phyloP scores from a whole-genome alignment of 2,113 vertebrate species.

The Oreamnos americanus region DNA sequence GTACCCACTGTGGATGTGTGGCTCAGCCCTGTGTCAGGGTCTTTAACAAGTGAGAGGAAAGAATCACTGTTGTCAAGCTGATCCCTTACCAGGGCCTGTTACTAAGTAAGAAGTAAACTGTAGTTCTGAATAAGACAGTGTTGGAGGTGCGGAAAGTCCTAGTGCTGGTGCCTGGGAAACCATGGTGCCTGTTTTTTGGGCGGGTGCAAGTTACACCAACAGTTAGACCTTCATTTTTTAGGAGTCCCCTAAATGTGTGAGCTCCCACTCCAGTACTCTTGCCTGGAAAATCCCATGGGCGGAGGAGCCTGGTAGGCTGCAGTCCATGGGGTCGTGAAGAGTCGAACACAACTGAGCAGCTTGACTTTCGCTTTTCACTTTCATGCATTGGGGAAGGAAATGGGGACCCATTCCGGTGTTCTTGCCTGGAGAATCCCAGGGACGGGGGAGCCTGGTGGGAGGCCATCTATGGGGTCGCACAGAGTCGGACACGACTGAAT shows the following conservation, averaged over 20 bases:
- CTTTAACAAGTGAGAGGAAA: neutral
- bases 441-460: rapidly evolving
- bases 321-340: too few relatives aligned
- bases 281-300: too few relatives aligned
- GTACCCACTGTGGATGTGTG: neutral
- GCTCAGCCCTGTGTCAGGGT: neutral
- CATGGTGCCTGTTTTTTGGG: neutral
- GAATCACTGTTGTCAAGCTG: neutral
- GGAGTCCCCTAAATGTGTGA: neutral
- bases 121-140: neutral
- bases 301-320: too few relatives aligned
- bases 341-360: rapidly evolving
- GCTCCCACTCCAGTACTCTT: too few relatives aligned
- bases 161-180: neutral
- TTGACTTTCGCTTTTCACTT: too few relatives aligned
- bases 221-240: neutral
- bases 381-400: too few relatives aligned
- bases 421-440: too few relatives aligned
- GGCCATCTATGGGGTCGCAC: too few relatives aligned
- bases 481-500: too few relatives aligned
- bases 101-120: neutral
- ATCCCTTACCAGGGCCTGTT: neutral
- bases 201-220: neutral
- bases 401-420: too few relatives aligned
- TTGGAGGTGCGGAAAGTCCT: neutral